Conservation (phyloP, 2,888 invertebrate species). For the Galerucella calmariensis region DNA sequence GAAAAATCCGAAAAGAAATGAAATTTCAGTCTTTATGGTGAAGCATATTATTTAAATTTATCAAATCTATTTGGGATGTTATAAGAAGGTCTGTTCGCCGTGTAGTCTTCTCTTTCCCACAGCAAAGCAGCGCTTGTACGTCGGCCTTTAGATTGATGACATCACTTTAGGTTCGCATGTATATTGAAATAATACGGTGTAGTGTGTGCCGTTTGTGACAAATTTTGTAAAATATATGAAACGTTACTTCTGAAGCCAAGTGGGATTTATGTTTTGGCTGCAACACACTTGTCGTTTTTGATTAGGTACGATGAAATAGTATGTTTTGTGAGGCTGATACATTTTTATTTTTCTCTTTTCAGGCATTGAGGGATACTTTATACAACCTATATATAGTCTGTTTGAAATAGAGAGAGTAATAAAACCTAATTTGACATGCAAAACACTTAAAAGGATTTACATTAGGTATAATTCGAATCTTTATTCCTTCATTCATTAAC, state of each 20-base stretch:
- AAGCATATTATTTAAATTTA: conserved; percentile 64
- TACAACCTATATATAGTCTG: too few relatives aligned
- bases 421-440: too few relatives aligned
- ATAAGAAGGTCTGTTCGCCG: conserved; percentile 55
- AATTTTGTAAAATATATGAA: conserved; percentile 51
- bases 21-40: conserved; percentile 41
- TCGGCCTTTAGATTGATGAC: conserved; percentile 60
- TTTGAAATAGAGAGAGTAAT: too few relatives aligned
- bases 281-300: conserved; percentile 30
- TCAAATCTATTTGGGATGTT: conserved; percentile 61
- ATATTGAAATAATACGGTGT: conserved; percentile 61
- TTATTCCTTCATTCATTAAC: too few relatives aligned
- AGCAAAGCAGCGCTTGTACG: conserved; percentile 44
- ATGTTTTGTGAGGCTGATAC: not conserved
- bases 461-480: too few relatives aligned
- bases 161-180: conserved; percentile 59
- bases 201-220: conserved; percentile 56
- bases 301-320: conserved; percentile 24
- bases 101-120: conserved; percentile 51
- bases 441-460: too few relatives aligned
- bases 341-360: not conserved
- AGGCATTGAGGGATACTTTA: too few relatives aligned
- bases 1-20: conserved; percentile 3
- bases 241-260: conserved; percentile 41
- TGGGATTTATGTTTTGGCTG: conserved; percentile 40